A percentile compares a stretch with the other conserved stretches of the same genome.
Evolutionary conservation across 2,113 vertebrate genomes (phyloP).

Genomic region (Notothenia coriiceps): DNA sequence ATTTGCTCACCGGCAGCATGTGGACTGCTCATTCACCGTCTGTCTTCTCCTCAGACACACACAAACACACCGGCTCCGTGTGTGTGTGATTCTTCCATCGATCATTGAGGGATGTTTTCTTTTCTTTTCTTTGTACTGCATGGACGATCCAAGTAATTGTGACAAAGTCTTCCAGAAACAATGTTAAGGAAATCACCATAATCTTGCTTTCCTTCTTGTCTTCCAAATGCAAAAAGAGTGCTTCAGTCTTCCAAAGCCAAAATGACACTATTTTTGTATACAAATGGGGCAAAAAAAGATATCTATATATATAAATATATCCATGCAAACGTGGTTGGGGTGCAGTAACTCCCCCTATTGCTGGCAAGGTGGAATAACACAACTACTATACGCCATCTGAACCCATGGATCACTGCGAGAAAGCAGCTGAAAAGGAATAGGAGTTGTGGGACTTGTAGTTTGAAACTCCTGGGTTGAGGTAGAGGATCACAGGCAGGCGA

Average conservation of each 20-base stretch:
- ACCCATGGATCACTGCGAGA: conserved; percentile 44
- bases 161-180: conserved; percentile 80
- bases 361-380: conserved; percentile 41
- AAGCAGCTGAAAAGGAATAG: conserved; percentile 25
- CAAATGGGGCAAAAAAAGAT: conserved; percentile 69
- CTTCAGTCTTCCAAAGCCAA: conserved; percentile 86
- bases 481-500: conserved; percentile 53
- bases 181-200: conserved; percentile 69
- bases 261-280: conserved; percentile 85
- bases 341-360: conserved; percentile 56
- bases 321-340: conserved; percentile 62
- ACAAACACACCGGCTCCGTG: conserved; percentile 54
- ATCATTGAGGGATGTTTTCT: conserved; percentile 37
- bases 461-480: conserved; percentile 35
- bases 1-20: conserved; percentile 58
- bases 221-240: conserved; percentile 82
- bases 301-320: conserved; percentile 73
- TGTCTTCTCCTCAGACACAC: conserved; percentile 38
- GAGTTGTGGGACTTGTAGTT: conserved; percentile 35
- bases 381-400: conserved; percentile 43
- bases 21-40: conserved; percentile 52
- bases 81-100: conserved; percentile 54
- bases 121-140: conserved; percentile 70
- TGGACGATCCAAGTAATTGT: conserved; percentile 74
- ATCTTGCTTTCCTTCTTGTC: conserved; percentile 66